Evolutionary conservation across 1,140 invertebrate genomes (phyloP), one percentile per base, ranked within the genome.

Genomic region (Drosophila bocqueti): DNA sequence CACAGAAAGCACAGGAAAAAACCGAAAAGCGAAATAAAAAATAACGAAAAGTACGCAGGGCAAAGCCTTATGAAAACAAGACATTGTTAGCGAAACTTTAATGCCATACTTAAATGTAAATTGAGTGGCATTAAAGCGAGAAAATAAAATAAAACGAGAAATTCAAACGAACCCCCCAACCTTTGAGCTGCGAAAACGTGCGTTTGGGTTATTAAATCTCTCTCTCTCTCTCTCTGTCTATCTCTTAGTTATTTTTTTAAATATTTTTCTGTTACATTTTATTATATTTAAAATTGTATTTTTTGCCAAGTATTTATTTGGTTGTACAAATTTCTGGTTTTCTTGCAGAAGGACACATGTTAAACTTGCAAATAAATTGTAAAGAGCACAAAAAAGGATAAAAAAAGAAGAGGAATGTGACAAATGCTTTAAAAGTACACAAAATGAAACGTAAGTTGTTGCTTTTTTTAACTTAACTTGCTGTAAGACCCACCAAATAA

Each of bases 11-110:
- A 21, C 18, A 11, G n/a, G 4, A 11, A 29, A 10, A 49, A 49
- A 47, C 15, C 15, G 21, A 24, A 50, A n/a, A 13, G 11, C n/a
- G 52, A 38, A 57, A 40, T 26, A n/a, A 63, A n/a, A 63, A 63
- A 47, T 26, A 24, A 52, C 52, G 31, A 36, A 54, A 71, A 40
- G 24, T 64, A 24, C 43, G 31, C 58, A 21, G 29, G 13, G 49
- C 18, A 34, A 18, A 21, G 50, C 29, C 50, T 52, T 34, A 52
- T 52, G 50, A 34, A 29, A 52, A 62, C 31, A 24, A 58, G 43
- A 58, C 49, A 42, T 43, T 65, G 62, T 65, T 59, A 24, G 52
- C 52, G 13, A 45, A 16, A 24, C 36, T 64, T 65, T 60, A 36
- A 34, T 45, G 54, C 15, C 38, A 61, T 34, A 61, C 26, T 65